phyloP scores from a whole-genome alignment of 2,888 invertebrate genomes.

The Teinopalpus imperialis region DNA sequence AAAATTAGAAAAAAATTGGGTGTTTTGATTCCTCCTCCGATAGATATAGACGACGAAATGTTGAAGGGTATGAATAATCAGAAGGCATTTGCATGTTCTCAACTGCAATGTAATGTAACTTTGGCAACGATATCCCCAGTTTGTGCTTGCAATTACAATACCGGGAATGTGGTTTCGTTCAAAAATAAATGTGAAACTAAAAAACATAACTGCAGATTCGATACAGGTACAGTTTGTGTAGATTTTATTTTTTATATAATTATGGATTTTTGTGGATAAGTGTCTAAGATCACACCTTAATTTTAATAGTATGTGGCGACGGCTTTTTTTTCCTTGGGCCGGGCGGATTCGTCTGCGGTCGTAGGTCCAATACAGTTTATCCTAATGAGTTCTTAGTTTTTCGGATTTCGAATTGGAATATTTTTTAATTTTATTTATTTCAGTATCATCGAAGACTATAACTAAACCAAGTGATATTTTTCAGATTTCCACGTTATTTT shows the following conservation, averaged over 20 bases:
- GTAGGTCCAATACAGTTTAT: no score
- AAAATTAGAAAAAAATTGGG: conserved; percentile 27
- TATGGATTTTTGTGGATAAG: no score
- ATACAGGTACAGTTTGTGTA: conserved; percentile 37
- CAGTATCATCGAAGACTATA: no score
- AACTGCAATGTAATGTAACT: conserved; percentile 30
- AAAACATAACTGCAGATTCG: conserved; percentile 46
- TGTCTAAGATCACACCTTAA: no score
- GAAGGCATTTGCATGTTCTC: conserved; percentile 36
- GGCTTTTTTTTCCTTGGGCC: no score
- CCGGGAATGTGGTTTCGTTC: conserved; percentile 43
- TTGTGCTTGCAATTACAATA: conserved; percentile 44
- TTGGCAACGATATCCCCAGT: conserved; percentile 28
- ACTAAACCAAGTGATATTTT: conserved; percentile 29
- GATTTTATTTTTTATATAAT: no score
- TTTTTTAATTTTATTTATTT: no score
- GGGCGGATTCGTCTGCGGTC: no score
- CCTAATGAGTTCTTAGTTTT: no score
- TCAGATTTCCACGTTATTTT: conserved; percentile 41
- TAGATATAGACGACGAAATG: conserved; percentile 25
- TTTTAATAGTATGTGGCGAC: no score
- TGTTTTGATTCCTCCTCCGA: conserved; percentile 25
- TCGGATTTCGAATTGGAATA: no score
- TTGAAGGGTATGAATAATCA: conserved; percentile 23
- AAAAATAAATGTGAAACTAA: conserved; percentile 41